phyloP scores from a whole-genome alignment of 1,140 invertebrate genomes.

The Eubasilissa regina region DNA sequence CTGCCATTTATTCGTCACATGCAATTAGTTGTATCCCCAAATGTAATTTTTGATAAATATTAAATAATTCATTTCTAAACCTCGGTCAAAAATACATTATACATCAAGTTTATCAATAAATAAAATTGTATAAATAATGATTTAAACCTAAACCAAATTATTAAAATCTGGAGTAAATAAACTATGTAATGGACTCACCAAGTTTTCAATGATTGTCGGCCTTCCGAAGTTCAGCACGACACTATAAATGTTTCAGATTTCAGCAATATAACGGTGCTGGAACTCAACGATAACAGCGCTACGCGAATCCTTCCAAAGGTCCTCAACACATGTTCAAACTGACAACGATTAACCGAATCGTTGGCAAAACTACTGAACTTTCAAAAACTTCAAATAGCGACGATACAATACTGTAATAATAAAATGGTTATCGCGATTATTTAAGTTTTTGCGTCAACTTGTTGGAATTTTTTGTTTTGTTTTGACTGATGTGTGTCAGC shows the following conservation, averaged over 20 bases:
- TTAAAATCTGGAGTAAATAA: too few species aligned
- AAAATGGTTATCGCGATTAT: background rate
- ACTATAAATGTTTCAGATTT: conserved; percentile 6
- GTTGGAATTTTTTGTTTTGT: background rate
- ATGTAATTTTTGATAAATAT: background rate
- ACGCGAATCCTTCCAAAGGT: background rate
- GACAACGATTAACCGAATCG: background rate
- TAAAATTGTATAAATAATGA: too few species aligned
- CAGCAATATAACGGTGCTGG: background rate
- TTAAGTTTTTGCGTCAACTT: background rate
- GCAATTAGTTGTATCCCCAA: background rate
- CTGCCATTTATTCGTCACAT: background rate
- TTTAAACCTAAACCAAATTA: too few species aligned
- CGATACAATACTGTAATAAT: background rate
- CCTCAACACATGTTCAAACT: conserved; percentile 5
- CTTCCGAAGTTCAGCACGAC: conserved; percentile 2
- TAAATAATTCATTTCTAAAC: too few species aligned
- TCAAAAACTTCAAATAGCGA: background rate
- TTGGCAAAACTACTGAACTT: background rate
- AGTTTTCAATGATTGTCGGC: conserved; percentile 9
- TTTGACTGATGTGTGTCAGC: conserved; percentile 6
- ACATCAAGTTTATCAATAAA: too few species aligned
- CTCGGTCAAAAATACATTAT: too few species aligned
- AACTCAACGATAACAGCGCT: conserved; percentile 2
- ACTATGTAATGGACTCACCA: background rate